Conservation (phyloP, 2,888 invertebrate genomes). For the Adelognathus sp. region DNA sequence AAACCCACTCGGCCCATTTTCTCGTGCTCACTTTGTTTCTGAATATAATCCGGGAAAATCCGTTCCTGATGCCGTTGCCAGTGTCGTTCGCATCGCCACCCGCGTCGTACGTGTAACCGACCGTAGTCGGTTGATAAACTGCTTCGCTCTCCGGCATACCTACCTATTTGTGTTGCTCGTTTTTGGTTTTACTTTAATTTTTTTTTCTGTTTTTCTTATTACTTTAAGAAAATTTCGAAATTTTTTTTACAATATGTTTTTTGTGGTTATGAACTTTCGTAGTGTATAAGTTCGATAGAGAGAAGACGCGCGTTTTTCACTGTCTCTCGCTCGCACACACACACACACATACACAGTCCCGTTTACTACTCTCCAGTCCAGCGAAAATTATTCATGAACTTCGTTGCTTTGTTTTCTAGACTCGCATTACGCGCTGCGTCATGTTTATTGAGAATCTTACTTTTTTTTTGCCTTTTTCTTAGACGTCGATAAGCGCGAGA, state of each 20-base stretch:
- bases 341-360: not conserved
- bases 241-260: not conserved
- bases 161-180: conserved; percentile 19
- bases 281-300: not conserved
- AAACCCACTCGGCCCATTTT: conserved; percentile 78
- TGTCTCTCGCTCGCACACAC: conserved; percentile 3
- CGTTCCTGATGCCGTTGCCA: conserved; percentile 68
- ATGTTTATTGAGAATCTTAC: not conserved
- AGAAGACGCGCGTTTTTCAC: conserved; percentile 11
- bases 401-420: conserved; percentile 13
- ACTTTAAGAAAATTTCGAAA: not conserved
- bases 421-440: not conserved
- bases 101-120: conserved; percentile 78
- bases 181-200: too few species aligned
- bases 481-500: not conserved
- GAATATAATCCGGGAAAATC: conserved; percentile 76
- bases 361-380: not conserved
- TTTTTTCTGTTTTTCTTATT: not conserved
- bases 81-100: conserved; percentile 71
- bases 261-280: not conserved
- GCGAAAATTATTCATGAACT: conserved; percentile 4
- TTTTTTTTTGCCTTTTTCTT: not conserved
- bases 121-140: conserved; percentile 80
- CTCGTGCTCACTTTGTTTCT: conserved; percentile 78
- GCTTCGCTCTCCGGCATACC: conserved; percentile 79